These are phyloP conservation scores for Dasyurus viverrinus DNA, from an alignment of 2,113 vertebrate species.

Conservation along the genomic window DNA sequence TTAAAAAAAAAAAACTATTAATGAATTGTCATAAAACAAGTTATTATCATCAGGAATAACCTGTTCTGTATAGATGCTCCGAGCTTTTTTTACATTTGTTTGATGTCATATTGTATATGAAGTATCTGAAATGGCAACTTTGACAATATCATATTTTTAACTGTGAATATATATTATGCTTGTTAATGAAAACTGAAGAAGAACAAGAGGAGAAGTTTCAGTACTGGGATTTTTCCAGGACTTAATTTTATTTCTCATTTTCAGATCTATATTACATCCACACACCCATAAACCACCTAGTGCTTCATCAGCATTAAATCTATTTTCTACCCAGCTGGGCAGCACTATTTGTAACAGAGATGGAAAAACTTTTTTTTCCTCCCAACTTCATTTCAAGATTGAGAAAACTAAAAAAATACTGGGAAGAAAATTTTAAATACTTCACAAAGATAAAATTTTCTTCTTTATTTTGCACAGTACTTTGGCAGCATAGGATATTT, in stretches of 20 bases:
- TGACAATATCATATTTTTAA: background rate
- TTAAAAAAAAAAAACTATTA: background rate
- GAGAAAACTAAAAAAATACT: background rate
- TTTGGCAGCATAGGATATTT: background rate
- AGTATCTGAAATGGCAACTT: background rate
- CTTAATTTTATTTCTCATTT: constrained; percentile 23
- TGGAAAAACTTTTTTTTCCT: background rate
- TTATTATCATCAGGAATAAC: constrained; percentile 5
- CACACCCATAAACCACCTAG: background rate
- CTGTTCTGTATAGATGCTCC: background rate
- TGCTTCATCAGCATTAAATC: background rate
- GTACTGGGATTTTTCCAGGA: background rate
- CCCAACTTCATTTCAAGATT: constrained; percentile 14
- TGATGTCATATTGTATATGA: background rate
- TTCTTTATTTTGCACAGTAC: background rate
- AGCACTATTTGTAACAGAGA: background rate
- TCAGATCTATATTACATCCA: background rate
- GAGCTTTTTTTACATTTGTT: background rate
- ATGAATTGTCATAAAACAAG: background rate
- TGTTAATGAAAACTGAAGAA: background rate
- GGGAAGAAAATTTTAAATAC: background rate
- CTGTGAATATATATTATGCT: background rate
- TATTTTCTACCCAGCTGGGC: background rate
- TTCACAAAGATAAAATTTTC: constrained; percentile 17
- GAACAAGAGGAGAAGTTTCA: background rate